These are phyloP conservation scores for Pseudotriccus pelzelni DNA, from an alignment of 2,797 vertebrate genomes.

Conservation along the genomic window DNA sequence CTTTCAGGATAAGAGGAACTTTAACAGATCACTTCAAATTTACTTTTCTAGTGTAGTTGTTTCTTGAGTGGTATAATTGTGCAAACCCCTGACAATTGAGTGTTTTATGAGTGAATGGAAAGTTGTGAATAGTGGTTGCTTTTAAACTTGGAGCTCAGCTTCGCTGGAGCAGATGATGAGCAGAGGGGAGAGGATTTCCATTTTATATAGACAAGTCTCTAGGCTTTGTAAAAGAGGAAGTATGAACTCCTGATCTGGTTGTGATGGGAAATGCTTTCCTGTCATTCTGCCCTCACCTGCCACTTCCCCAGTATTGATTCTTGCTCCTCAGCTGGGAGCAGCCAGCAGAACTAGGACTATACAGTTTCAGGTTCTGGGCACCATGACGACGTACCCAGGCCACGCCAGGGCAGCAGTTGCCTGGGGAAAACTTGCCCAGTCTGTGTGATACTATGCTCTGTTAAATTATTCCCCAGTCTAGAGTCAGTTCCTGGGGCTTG, in stretches of 20 bases:
- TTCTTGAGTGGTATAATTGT: background rate
- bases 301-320: background rate
- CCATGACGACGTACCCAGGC: too few relatives aligned
- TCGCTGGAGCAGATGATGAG: background rate
- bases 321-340: background rate
- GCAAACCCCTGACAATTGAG: background rate
- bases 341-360: too few relatives aligned
- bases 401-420: background rate
- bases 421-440: background rate
- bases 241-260: background rate
- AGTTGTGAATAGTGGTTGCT: background rate
- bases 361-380: background rate
- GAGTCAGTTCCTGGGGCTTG: background rate
- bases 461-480: background rate
- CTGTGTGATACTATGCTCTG: background rate
- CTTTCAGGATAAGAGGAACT: background rate
- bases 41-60: background rate
- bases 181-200: background rate
- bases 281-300: background rate
- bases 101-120: background rate
- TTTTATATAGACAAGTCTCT: background rate
- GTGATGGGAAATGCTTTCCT: background rate
- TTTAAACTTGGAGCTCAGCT: background rate
- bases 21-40: background rate
- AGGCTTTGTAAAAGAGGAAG: background rate